phyloP scores from a whole-genome alignment of 2,797 vertebrate species.

The Eurystomus glaucurus region DNA sequence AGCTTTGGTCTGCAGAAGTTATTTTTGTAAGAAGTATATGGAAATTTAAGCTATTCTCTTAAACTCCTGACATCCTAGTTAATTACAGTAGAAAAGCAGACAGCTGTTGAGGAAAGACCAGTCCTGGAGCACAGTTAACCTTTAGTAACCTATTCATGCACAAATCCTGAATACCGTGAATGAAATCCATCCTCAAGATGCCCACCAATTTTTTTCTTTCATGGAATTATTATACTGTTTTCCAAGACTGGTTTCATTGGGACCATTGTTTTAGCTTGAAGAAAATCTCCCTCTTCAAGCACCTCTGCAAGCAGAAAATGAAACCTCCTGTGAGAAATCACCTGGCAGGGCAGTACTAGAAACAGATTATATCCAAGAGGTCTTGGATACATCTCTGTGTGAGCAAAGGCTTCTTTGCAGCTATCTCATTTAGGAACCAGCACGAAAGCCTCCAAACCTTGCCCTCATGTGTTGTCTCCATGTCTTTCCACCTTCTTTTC shows the following conservation, averaged over 20 bases:
- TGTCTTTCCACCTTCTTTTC: background rate
- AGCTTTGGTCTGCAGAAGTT: constrained; percentile 1
- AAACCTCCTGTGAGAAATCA: constrained; percentile 21
- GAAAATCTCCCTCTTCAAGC: background rate
- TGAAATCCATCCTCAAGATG: background rate
- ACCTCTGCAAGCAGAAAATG: background rate
- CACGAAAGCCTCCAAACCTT: background rate
- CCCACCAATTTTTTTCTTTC: background rate
- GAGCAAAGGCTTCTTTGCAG: background rate
- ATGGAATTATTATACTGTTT: background rate
- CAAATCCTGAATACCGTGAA: background rate
- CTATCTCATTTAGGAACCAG: background rate
- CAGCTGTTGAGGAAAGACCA: background rate
- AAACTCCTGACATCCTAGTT: background rate
- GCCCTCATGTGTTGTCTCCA: background rate
- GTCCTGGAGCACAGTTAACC: background rate
- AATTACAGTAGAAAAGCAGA: background rate
- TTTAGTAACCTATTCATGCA: background rate
- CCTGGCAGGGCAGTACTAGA: background rate
- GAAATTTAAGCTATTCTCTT: constrained; percentile 13
- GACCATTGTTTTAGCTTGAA: background rate
- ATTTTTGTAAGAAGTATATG: constrained; percentile 29
- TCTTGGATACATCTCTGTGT: background rate
- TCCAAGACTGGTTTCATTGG: background rate
- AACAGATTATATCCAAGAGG: background rate